Evolutionary conservation across 2,888 invertebrate species (phyloP).

Genomic region (Drosophila putrida): DNA sequence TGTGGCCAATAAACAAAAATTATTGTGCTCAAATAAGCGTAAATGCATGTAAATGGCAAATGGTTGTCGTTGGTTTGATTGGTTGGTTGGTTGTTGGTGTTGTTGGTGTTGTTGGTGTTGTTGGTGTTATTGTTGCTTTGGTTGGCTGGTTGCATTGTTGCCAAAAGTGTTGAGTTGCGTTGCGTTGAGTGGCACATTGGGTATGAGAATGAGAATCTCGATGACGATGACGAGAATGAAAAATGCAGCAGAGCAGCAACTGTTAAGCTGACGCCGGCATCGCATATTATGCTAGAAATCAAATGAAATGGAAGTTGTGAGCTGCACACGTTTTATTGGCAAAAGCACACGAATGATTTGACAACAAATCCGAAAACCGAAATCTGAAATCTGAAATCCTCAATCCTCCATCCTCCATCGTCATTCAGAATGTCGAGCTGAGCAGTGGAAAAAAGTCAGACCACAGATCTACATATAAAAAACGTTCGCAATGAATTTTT

Average conservation of each 20-base stretch:
- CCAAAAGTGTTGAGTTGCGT: slow-evolving; percentile 63
- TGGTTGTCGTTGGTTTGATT: slow-evolving; percentile 27
- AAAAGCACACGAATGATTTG: slow-evolving; percentile 70
- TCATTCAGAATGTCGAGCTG: slow-evolving; percentile 1
- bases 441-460: slow-evolving; percentile 9
- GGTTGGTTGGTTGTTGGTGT: slow-evolving; percentile 26
- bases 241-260: slow-evolving; percentile 56
- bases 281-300: slow-evolving; percentile 60
- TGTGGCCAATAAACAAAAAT: slow-evolving; percentile 78
- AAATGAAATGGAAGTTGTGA: slow-evolving; percentile 78
- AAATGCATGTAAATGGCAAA: slow-evolving; percentile 69
- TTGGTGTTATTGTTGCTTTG: slow-evolving; percentile 6
- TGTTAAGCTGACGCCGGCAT: slow-evolving; percentile 42
- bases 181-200: slow-evolving; percentile 46
- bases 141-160: slow-evolving; percentile 66
- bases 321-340: slow-evolving; percentile 71
- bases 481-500: slow-evolving; percentile 72
- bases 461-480: slow-evolving; percentile 40
- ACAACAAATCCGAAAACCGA: slow-evolving; percentile 63
- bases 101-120: slow-evolving; percentile 4
- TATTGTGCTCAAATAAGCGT: slow-evolving; percentile 80
- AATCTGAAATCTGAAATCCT: slow-evolving; percentile 46
- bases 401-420: slow-evolving; percentile 13
- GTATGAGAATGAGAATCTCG: slow-evolving; percentile 24
- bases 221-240: slow-evolving; percentile 61